A percentile compares a stretch with the other conserved stretches of the same genome.
phyloP scores from a whole-genome alignment of 2,888 invertebrate genomes.

The Rhingia rostrata region DNA sequence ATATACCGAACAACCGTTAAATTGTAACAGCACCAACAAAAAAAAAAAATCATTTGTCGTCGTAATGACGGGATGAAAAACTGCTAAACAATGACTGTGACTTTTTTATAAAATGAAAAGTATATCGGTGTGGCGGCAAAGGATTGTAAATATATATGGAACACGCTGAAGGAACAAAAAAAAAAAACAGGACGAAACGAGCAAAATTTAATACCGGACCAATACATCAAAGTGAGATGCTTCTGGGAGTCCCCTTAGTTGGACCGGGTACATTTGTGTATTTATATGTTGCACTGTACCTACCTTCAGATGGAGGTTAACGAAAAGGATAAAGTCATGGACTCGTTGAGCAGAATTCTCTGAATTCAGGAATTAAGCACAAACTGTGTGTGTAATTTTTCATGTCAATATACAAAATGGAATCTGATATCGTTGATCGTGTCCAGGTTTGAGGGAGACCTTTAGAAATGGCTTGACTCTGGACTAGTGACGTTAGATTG shows the following conservation, averaged over 20 bases:
- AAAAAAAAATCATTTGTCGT: slow-evolving; percentile 73
- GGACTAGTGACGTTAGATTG: neutral
- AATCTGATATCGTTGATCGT: slow-evolving; percentile 37
- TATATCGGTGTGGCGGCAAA: neutral
- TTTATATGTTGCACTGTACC: neutral
- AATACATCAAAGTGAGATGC: slow-evolving; percentile 70
- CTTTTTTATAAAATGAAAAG: slow-evolving; percentile 26
- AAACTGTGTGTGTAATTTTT: slow-evolving; percentile 57
- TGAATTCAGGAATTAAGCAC: slow-evolving; percentile 48
- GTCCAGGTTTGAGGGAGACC: neutral
- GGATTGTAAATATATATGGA: neutral
- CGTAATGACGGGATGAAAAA: slow-evolving; percentile 72
- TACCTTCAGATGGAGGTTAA: neutral
- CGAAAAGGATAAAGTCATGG: slow-evolving; percentile 29
- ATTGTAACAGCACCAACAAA: slow-evolving; percentile 64
- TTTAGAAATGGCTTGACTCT: slow-evolving; percentile 7
- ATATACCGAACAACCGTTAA: slow-evolving; percentile 54
- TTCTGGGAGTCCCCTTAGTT: slow-evolving; percentile 34
- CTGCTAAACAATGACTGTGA: slow-evolving; percentile 65
- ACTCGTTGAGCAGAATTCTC: slow-evolving; percentile 52
- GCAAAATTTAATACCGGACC: slow-evolving; percentile 59
- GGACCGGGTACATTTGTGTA: slow-evolving; percentile 14
- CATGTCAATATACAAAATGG: slow-evolving; percentile 62
- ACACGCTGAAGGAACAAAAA: no score
- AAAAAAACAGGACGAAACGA: slow-evolving; percentile 51